phyloP scores from a whole-genome alignment of 2,888 invertebrate species.

The Limenitis camilla region DNA sequence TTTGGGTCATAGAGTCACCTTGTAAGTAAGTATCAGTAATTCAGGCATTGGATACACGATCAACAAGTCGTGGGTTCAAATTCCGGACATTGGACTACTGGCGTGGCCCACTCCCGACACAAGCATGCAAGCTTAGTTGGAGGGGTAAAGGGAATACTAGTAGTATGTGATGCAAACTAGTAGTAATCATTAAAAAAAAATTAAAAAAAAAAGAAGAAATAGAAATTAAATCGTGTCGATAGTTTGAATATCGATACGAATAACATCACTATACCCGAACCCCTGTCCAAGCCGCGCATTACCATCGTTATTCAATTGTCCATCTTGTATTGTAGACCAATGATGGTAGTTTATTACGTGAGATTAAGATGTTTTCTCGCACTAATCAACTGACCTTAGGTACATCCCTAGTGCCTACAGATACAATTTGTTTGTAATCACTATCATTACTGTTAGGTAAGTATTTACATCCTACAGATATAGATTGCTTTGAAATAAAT shows the following conservation, averaged over 20 bases:
- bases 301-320: constrained; percentile 70
- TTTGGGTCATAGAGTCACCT: too few relatives aligned
- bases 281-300: constrained; percentile 49
- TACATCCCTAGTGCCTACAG: constrained; percentile 11
- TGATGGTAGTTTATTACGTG: constrained; percentile 42
- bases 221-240: background rate
- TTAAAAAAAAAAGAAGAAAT: background rate
- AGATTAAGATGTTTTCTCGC: constrained; percentile 20
- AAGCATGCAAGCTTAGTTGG: too few relatives aligned
- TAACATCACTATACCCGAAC: constrained; percentile 39
- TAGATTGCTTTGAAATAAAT: too few relatives aligned
- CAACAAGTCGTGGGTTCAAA: too few relatives aligned
- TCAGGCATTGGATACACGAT: too few relatives aligned
- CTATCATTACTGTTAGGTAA: too few relatives aligned
- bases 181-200: background rate
- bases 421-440: background rate
- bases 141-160: too few relatives aligned
- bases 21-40: too few relatives aligned
- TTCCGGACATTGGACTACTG: too few relatives aligned
- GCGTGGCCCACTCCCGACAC: too few relatives aligned
- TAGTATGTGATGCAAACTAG: too few relatives aligned
- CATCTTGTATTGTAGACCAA: constrained; percentile 51
- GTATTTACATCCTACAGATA: too few relatives aligned
- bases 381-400: constrained; percentile 23
- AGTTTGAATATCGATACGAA: background rate